Evolutionary conservation across 2,113 vertebrate species (phyloP).

Genomic region (Ctenodactylus gundi): DNA sequence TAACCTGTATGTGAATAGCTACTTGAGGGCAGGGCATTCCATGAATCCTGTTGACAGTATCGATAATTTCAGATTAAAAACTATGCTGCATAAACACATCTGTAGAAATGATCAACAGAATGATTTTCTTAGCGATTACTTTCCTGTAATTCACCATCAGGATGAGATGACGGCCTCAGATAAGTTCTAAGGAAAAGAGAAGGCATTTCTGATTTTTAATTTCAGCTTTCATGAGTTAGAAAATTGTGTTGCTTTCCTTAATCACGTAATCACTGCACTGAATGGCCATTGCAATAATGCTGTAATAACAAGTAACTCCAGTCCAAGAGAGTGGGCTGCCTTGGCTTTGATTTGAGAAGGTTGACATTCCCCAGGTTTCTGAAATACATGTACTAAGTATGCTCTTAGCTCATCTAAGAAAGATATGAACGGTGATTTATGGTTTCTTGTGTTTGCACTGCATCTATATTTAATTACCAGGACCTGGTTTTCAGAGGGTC

Average conservation of each 20-base stretch:
- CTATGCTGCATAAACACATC: background rate
- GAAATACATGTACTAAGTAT: conserved; percentile 37
- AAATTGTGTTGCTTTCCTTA: background rate
- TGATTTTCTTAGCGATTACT: background rate
- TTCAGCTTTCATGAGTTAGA: conserved; percentile 48
- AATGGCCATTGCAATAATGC: background rate
- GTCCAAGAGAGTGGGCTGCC: background rate
- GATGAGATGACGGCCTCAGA: background rate
- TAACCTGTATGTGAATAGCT: conserved; percentile 34
- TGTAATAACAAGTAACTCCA: background rate
- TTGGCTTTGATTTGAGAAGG: conserved; percentile 25
- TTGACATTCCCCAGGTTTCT: conserved; percentile 59
- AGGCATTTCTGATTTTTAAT: background rate
- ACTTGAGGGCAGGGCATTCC: background rate
- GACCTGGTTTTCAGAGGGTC: conserved; percentile 72
- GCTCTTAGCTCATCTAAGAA: conserved; percentile 62
- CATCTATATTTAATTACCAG: conserved; percentile 79
- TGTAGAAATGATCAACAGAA: conserved; percentile 36
- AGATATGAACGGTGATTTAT: conserved; percentile 77
- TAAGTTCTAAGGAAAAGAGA: background rate
- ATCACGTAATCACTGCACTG: background rate
- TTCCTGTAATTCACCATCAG: background rate
- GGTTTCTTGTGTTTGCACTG: conserved; percentile 63
- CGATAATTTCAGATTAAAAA: background rate
- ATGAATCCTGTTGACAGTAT: background rate